phyloP scores from a whole-genome alignment of 2,113 vertebrate genomes.

The Sigmodon hispidus region DNA sequence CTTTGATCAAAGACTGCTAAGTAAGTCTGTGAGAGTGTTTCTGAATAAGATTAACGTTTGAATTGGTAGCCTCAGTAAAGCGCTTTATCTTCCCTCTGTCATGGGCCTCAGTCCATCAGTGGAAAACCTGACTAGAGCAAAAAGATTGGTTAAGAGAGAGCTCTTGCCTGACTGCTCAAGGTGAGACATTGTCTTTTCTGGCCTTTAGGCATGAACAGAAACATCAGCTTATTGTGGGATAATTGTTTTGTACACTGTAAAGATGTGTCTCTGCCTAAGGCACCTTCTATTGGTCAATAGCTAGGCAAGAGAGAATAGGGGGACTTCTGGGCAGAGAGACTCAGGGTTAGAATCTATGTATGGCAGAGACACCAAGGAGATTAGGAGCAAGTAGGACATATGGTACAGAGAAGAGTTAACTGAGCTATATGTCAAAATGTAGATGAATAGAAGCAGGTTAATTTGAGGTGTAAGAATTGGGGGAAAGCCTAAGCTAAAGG shows the following conservation, averaged over 20 bases:
- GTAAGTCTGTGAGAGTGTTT: not conserved
- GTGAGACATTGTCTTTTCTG: not conserved
- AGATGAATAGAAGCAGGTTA: not conserved
- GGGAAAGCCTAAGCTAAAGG: too few relatives aligned
- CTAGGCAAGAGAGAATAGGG: not conserved
- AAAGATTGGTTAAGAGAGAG: constrained; percentile 2
- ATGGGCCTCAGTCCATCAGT: not conserved
- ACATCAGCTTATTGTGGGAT: not conserved
- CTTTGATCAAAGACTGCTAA: not conserved
- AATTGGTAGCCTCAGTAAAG: not conserved
- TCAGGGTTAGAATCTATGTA: not conserved
- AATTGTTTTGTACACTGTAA: not conserved
- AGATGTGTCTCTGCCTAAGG: not conserved
- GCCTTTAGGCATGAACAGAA: constrained; percentile 15
- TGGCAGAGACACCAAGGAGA: not conserved
- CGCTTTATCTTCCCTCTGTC: not conserved
- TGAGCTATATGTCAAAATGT: not conserved
- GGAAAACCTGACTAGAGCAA: not conserved
- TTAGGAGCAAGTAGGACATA: not conserved
- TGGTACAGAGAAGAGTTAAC: not conserved
- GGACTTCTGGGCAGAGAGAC: not conserved
- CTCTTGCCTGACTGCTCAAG: not conserved
- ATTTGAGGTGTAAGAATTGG: not conserved
- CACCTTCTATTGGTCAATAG: not conserved
- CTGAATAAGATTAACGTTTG: constrained; percentile 7